These are phyloP conservation scores for Bombus superbus DNA, from an alignment of 1,140 invertebrate species.

Conservation along the genomic window DNA sequence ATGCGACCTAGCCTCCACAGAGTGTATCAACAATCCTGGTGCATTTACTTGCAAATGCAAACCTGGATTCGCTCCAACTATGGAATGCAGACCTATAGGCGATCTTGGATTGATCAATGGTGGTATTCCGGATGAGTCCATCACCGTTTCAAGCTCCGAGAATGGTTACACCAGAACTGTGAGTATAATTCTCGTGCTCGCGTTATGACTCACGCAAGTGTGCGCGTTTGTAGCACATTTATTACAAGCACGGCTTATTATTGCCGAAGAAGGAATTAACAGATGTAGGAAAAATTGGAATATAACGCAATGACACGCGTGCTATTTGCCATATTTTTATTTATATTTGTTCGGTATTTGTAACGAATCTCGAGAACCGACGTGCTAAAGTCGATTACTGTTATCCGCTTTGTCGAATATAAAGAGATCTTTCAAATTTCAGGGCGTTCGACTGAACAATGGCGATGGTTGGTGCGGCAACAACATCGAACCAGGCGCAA, in stretches of 20 bases:
- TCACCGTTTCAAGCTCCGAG: constrained; percentile 92
- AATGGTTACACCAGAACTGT: constrained; percentile 92
- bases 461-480: constrained; percentile 95
- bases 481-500: constrained; percentile 90
- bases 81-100: constrained; percentile 94
- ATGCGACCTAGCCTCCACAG: constrained; percentile 94
- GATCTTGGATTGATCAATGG: constrained; percentile 95
- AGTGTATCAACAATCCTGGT: constrained; percentile 95
- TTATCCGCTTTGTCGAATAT: too few species aligned
- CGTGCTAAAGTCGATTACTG: too few species aligned
- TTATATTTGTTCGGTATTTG: too few species aligned
- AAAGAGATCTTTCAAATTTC: not conserved
- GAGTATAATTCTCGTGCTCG: constrained; percentile 59
- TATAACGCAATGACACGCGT: too few species aligned
- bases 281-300: too few species aligned
- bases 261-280: too few species aligned
- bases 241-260: too few species aligned
- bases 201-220: too few species aligned
- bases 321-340: too few species aligned
- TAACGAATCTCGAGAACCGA: too few species aligned
- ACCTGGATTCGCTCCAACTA: constrained; percentile 91
- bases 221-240: too few species aligned
- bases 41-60: constrained; percentile 96
- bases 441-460: constrained; percentile 92
- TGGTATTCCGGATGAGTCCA: constrained; percentile 94